phyloP scores from a whole-genome alignment of 2,797 vertebrate genomes.

The Valencia hispanica region DNA sequence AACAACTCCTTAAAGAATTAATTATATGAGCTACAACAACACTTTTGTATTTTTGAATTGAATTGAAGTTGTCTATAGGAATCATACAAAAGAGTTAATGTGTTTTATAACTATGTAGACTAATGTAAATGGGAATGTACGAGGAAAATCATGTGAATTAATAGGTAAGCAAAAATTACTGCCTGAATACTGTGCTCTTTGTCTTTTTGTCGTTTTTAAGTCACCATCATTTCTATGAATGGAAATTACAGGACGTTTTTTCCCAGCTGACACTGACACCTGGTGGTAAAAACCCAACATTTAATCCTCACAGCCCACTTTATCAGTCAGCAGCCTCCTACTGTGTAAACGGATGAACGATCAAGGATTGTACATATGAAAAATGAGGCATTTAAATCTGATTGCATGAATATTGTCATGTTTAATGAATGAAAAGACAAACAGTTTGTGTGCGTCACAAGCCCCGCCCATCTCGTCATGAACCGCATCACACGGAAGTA shows the following conservation, averaged over 20 bases:
- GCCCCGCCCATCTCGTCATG: constrained; percentile 54
- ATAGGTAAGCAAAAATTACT: neutral
- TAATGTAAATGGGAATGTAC: neutral
- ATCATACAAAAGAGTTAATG: neutral
- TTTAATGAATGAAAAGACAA: constrained; percentile 31
- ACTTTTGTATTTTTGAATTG: too few relatives aligned
- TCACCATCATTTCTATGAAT: constrained; percentile 13
- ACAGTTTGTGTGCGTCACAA: neutral
- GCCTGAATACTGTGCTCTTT: neutral
- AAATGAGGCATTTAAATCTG: fast-evolving
- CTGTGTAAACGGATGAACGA: too few relatives aligned
- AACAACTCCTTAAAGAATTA: too few relatives aligned
- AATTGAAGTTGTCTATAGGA: neutral
- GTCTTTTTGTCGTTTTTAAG: neutral
- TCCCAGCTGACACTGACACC: constrained; percentile 58
- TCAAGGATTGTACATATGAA: too few relatives aligned
- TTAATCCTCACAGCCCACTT: neutral
- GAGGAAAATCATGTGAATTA: neutral
- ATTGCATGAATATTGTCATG: neutral
- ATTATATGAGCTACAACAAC: too few relatives aligned
- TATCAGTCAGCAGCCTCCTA: fast-evolving
- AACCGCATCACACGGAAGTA: constrained; percentile 75
- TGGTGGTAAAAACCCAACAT: constrained; percentile 41
- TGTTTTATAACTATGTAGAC: too few relatives aligned
- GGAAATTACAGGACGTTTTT: constrained; percentile 1